These are phyloP conservation scores for Stenurella melanura DNA, from an alignment of 2,888 invertebrate species.

Conservation along the genomic window DNA sequence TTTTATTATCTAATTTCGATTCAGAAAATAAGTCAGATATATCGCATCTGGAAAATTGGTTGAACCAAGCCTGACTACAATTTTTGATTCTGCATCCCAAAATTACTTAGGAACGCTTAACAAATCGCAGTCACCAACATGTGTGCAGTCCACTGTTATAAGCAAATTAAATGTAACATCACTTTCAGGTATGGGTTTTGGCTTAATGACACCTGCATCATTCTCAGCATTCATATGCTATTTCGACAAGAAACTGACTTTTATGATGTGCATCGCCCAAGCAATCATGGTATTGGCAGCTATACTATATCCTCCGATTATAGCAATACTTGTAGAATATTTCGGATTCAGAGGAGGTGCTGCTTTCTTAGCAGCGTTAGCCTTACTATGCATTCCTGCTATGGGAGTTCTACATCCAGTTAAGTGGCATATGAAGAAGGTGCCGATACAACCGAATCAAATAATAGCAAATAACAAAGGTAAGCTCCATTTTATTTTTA, in stretches of 20 bases:
- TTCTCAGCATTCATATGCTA: slow-evolving; percentile 86
- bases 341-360: slow-evolving; percentile 85
- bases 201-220: slow-evolving; percentile 83
- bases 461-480: not conserved
- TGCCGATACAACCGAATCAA: not conserved
- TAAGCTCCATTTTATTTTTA: not conserved
- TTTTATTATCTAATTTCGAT: not conserved
- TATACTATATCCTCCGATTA: slow-evolving; percentile 81
- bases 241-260: slow-evolving; percentile 81
- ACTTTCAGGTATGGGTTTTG: slow-evolving; percentile 80
- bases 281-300: slow-evolving; percentile 81
- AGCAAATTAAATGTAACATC: too few species aligned
- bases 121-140: not conserved
- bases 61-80: not conserved
- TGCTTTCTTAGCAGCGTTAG: slow-evolving; percentile 80
- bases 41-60: not conserved
- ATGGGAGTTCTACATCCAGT: slow-evolving; percentile 85
- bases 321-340: slow-evolving; percentile 77
- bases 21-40: not conserved
- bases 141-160: not conserved
- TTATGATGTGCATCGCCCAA: slow-evolving; percentile 86
- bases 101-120: slow-evolving; percentile 5
- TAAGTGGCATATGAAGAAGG: slow-evolving; percentile 79
- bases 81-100: not conserved
- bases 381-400: slow-evolving; percentile 80